Percentiles rank a stretch among this genome's conserved stretches.
Conservation (phyloP, 2,888 invertebrate genomes). For the Drosophila percnosoma region DNA sequence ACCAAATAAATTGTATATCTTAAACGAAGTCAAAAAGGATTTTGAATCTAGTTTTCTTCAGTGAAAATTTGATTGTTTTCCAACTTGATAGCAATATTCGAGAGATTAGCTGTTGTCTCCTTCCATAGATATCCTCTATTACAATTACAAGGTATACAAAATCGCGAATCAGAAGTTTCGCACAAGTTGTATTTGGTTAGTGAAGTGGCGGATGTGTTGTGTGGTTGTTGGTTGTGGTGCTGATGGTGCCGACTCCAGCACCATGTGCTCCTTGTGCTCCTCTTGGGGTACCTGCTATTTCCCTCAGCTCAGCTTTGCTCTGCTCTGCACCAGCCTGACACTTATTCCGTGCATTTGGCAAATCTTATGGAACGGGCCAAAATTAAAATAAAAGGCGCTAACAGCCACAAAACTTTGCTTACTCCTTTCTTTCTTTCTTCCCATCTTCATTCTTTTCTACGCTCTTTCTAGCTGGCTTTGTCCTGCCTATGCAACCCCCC, state of each 20-base stretch:
- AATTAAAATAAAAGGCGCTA: slow-evolving; percentile 65
- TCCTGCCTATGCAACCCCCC: slow-evolving; percentile 1
- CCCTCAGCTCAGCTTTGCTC: slow-evolving; percentile 1
- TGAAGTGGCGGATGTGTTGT: slow-evolving; percentile 31
- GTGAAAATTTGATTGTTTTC: too few relatives aligned
- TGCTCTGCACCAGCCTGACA: slow-evolving; percentile 42
- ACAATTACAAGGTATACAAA: slow-evolving; percentile 13
- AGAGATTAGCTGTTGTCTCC: neutral
- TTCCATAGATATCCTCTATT: neutral
- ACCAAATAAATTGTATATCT: too few relatives aligned
- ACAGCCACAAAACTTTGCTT: slow-evolving; percentile 55
- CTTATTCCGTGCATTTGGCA: slow-evolving; percentile 50
- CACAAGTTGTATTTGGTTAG: slow-evolving; percentile 55
- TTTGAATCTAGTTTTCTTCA: too few relatives aligned
- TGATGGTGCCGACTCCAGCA: slow-evolving; percentile 9
- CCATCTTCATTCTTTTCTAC: slow-evolving; percentile 1
- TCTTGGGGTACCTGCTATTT: slow-evolving; percentile 24
- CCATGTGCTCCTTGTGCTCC: neutral
- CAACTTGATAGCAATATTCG: too few relatives aligned
- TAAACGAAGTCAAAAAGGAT: too few relatives aligned
- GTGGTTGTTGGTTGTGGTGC: slow-evolving; percentile 32
- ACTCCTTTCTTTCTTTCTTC: slow-evolving; percentile 27
- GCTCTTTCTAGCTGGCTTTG: slow-evolving; percentile 6
- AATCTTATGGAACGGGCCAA: slow-evolving; percentile 52
- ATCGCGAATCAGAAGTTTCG: slow-evolving; percentile 53